phyloP scores from a whole-genome alignment of 2,888 invertebrate species.

The Cotesia congregata region DNA sequence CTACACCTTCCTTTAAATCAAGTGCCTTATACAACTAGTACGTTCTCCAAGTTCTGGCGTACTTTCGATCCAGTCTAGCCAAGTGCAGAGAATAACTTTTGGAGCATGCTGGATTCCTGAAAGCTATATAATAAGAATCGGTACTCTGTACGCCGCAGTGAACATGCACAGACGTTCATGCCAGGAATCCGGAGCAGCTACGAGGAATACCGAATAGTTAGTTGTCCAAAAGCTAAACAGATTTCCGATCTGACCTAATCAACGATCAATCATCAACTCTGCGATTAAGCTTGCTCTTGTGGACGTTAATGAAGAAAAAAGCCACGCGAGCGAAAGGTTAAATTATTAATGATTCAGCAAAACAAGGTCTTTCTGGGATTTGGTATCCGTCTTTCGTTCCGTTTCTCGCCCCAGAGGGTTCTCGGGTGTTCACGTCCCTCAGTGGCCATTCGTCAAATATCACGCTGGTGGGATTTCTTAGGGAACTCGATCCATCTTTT shows the following conservation, averaged over 20 bases:
- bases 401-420: conserved; percentile 14
- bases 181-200: not conserved
- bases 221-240: too few relatives aligned
- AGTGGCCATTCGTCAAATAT: conserved; percentile 49
- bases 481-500: conserved; percentile 48
- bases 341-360: not conserved
- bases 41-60: not conserved
- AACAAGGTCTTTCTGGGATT: not conserved
- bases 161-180: conserved; percentile 1
- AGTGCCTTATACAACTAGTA: not conserved
- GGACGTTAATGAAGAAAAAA: not conserved
- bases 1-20: not conserved
- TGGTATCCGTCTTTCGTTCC: conserved; percentile 1
- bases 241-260: too few relatives aligned
- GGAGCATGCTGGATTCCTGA: not conserved
- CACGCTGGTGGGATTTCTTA: conserved; percentile 45
- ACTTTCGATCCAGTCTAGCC: conserved; percentile 12
- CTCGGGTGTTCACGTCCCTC: conserved; percentile 34
- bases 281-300: too few relatives aligned
- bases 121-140: conserved; percentile 1
- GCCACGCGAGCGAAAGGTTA: not conserved
- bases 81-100: not conserved
- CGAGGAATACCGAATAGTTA: too few relatives aligned
- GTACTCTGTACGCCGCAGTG: not conserved
- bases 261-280: too few relatives aligned